Percentiles rank a stretch among this genome's conserved stretches.
phyloP scores from a whole-genome alignment of 1,140 invertebrate species.

The Cecropterus lyciades region DNA sequence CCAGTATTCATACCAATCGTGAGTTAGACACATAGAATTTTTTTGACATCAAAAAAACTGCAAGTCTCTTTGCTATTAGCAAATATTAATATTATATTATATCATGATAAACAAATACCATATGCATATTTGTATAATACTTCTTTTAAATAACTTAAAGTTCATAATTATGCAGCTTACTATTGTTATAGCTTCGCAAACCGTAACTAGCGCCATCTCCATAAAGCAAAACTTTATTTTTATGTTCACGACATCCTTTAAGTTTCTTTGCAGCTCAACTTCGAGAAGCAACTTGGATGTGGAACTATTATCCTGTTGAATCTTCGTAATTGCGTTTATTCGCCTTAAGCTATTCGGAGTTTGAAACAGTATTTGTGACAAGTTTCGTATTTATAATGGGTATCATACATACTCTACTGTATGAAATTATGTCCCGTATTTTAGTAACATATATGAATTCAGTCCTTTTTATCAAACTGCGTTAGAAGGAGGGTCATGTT shows the following conservation, averaged over 20 bases:
- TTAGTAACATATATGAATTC: too few species aligned
- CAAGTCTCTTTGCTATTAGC: too few species aligned
- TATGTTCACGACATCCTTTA: slow-evolving; percentile 28
- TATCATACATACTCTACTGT: too few species aligned
- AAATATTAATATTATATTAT: too few species aligned
- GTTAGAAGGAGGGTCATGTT: too few species aligned
- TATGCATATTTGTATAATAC: not conserved
- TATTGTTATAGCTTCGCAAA: not conserved
- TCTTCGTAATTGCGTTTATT: slow-evolving; percentile 40
- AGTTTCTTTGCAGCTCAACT: slow-evolving; percentile 34
- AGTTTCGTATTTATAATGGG: not conserved
- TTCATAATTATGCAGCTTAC: not conserved
- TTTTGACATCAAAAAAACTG: too few species aligned
- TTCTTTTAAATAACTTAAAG: not conserved
- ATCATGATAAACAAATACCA: too few species aligned
- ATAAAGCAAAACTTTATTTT: slow-evolving; percentile 37
- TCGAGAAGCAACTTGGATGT: slow-evolving; percentile 21
- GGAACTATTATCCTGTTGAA: slow-evolving; percentile 41
- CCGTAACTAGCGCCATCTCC: slow-evolving; percentile 19
- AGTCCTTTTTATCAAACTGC: too few species aligned
- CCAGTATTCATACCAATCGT: too few species aligned
- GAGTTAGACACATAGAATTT: too few species aligned
- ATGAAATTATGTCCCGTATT: too few species aligned
- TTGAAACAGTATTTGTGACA: slow-evolving; percentile 9
- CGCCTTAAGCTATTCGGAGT: slow-evolving; percentile 29